Evolutionary conservation across 2,797 vertebrate species (phyloP).

Genomic region (Hydrocynus forskahlii): DNA sequence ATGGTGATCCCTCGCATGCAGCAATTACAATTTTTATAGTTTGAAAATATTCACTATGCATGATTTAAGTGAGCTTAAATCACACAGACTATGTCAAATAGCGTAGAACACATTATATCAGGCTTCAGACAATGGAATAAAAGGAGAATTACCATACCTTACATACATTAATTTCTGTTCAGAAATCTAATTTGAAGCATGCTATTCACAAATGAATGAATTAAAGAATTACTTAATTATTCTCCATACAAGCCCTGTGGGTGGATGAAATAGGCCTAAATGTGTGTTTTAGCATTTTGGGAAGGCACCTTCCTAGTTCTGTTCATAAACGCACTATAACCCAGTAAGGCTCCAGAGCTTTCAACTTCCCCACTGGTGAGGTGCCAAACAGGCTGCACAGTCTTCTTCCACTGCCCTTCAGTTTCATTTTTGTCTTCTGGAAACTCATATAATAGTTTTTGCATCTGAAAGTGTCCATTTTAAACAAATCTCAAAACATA

Average conservation of each 20-base stretch:
- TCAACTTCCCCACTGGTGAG: conserved; percentile 6
- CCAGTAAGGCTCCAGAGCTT: not conserved
- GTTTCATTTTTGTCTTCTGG: not conserved
- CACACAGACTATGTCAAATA: too few species aligned
- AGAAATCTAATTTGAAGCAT: too few species aligned
- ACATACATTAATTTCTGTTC: too few species aligned
- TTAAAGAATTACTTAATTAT: not conserved
- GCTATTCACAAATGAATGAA: too few species aligned
- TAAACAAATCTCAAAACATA: not conserved
- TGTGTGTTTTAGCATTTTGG: not conserved
- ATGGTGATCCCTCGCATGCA: not conserved
- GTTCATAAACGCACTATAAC: not conserved
- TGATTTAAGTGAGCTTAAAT: not conserved
- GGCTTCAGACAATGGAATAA: too few species aligned
- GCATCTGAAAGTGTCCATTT: not conserved
- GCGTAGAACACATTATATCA: too few species aligned
- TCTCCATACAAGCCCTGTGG: not conserved
- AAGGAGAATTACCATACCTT: too few species aligned
- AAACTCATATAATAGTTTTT: not conserved
- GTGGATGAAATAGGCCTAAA: not conserved
- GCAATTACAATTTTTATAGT: not conserved
- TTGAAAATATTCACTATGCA: not conserved
- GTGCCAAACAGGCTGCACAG: conserved; percentile 9
- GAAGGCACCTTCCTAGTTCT: too few species aligned
- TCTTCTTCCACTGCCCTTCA: not conserved